A percentile compares a stretch with the other conserved stretches of the same genome.
Conservation (phyloP, 1,140 invertebrate species). For the Ostrea denselamellosa region DNA sequence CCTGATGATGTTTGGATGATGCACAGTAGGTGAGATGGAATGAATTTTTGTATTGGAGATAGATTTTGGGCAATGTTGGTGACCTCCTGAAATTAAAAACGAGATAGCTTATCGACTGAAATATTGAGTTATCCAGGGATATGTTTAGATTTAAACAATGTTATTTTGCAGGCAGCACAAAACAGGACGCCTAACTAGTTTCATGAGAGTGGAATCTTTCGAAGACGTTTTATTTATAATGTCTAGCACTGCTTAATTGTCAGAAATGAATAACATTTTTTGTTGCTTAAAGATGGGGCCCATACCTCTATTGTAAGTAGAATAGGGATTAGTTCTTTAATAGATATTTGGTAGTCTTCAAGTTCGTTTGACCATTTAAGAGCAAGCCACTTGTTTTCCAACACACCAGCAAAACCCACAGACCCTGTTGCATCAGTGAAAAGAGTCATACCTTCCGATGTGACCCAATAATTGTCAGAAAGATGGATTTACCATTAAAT, state of each 20-base stretch:
- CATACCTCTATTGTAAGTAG: constrained; percentile 50
- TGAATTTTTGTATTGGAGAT: neutral
- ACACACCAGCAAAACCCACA: constrained; percentile 33
- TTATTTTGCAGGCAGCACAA: constrained; percentile 43
- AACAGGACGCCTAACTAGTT: constrained; percentile 49
- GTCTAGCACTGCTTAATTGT: constrained; percentile 46
- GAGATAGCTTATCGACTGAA: too few species aligned
- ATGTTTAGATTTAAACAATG: neutral
- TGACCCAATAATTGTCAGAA: constrained; percentile 35
- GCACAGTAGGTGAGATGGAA: neutral
- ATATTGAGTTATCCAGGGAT: neutral
- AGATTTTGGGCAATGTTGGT: neutral
- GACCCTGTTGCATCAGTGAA: constrained; percentile 46
- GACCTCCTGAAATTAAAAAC: neutral
- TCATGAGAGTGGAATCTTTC: constrained; percentile 46
- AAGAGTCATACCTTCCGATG: constrained; percentile 30
- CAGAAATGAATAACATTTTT: neutral
- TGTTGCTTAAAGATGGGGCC: constrained; percentile 24
- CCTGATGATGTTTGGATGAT: neutral
- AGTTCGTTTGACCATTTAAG: neutral
- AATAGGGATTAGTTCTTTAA: constrained; percentile 48
- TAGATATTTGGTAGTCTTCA: constrained; percentile 1
- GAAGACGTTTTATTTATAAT: constrained; percentile 53
- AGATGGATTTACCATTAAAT: constrained; percentile 55
- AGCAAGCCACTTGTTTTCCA: constrained; percentile 42